Percentiles rank a stretch among this genome's conserved stretches.
phyloP scores from a whole-genome alignment of 64 coral and sea anemone species.

The Acropora tenuis region DNA sequence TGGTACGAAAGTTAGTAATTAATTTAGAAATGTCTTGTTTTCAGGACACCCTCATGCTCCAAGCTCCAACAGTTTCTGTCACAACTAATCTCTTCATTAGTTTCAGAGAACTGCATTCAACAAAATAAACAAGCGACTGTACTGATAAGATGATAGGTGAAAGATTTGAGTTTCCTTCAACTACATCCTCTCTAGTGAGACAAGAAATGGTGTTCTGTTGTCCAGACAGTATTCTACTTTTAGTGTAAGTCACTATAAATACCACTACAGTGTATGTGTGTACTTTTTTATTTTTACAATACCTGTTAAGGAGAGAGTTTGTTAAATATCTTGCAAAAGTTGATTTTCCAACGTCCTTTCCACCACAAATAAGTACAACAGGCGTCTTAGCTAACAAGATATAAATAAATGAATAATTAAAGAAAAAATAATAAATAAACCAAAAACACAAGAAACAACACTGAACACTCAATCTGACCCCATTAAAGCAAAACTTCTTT shows the following conservation, averaged over 20 bases:
- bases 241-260: background rate
- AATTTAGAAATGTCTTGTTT: background rate
- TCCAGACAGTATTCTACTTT: too few species aligned
- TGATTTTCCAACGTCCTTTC: constrained; percentile 91
- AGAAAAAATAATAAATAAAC: background rate
- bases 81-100: too few species aligned
- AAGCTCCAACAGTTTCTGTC: too few species aligned
- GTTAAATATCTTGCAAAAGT: constrained; percentile 87
- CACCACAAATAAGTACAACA: constrained; percentile 85
- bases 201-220: background rate
- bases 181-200: too few species aligned
- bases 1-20: too few species aligned
- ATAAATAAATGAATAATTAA: background rate
- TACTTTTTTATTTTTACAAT: background rate
- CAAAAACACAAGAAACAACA: too few species aligned
- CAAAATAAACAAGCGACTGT: too few species aligned
- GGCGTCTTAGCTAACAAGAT: background rate
- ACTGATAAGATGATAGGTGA: too few species aligned
- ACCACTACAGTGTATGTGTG: background rate
- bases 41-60: background rate
- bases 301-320: constrained; percentile 85
- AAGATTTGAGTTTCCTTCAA: too few species aligned
- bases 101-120: too few species aligned
- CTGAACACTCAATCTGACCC: too few species aligned
- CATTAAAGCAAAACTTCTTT: too few species aligned